phyloP scores from a whole-genome alignment of 53 echinoderm and acorn worm species.

The Actinopyga echinites region DNA sequence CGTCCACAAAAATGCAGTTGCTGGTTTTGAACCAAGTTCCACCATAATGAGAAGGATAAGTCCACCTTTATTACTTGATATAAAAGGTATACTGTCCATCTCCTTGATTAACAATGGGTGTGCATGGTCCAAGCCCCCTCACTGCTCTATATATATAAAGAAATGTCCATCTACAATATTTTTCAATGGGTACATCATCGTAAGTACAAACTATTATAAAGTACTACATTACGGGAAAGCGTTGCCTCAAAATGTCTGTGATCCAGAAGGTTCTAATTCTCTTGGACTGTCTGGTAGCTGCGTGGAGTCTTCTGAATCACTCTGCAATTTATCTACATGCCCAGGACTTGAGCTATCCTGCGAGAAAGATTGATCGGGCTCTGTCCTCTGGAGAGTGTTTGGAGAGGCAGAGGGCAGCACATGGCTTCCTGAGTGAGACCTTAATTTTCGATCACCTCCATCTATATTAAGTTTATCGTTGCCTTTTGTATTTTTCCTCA shows the following conservation, averaged over 20 bases:
- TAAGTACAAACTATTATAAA: background rate
- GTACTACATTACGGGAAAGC: background rate
- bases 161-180: no score
- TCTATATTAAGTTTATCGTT: background rate
- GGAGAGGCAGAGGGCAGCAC: background rate
- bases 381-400: no score
- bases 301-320: background rate
- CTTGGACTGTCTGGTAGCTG: constrained; percentile 1
- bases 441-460: background rate
- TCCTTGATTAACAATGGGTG: no score
- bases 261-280: background rate
- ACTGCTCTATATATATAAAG: no score
- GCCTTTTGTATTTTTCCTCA: background rate
- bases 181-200: no score
- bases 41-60: no score
- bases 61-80: no score
- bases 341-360: background rate
- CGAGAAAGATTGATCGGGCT: background rate
- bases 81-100: no score
- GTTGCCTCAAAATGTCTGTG: constrained; percentile 9
- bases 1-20: no score
- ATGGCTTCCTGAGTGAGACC: background rate
- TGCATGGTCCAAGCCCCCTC: no score
- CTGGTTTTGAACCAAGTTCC: no score
- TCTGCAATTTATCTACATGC: background rate